phyloP scores from a whole-genome alignment of 2,113 vertebrate species.

The Mus pahari region DNA sequence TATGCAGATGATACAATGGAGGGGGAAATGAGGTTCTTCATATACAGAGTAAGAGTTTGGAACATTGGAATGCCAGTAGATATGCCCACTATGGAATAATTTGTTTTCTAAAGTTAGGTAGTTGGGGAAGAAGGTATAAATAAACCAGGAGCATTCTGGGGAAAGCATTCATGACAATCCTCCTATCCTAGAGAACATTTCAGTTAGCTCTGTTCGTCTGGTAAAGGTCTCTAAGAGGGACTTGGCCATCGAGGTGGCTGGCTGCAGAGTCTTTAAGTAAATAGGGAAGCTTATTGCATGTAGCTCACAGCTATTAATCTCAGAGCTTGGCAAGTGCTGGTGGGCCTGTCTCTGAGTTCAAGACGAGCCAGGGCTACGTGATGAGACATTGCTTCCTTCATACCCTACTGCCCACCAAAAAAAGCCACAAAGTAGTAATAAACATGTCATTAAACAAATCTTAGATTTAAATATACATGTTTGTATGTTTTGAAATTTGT shows the following conservation, averaged over 20 bases:
- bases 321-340: not conserved
- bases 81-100: not conserved
- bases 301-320: not conserved
- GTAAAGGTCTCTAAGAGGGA: slow-evolving; percentile 3
- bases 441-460: slow-evolving; percentile 29
- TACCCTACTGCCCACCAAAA: not conserved
- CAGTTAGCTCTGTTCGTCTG: slow-evolving; percentile 38
- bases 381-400: not conserved
- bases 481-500: slow-evolving; percentile 43
- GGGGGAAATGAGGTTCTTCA: slow-evolving; percentile 47
- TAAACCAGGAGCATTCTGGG: not conserved
- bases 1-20: not conserved
- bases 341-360: not conserved
- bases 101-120: slow-evolving; percentile 21
- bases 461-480: slow-evolving; percentile 55
- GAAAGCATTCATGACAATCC: not conserved
- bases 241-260: slow-evolving; percentile 25
- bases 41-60: slow-evolving; percentile 16
- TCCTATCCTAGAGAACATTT: slow-evolving; percentile 5
- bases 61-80: not conserved
- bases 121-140: not conserved
- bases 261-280: not conserved
- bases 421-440: slow-evolving; percentile 47
- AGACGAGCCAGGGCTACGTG: not conserved
- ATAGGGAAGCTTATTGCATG: not conserved